A percentile compares a stretch with the other conserved stretches of the same genome.
phyloP scores from a whole-genome alignment of 2,113 vertebrate genomes.

The Thalassarche chlororhynchos region DNA sequence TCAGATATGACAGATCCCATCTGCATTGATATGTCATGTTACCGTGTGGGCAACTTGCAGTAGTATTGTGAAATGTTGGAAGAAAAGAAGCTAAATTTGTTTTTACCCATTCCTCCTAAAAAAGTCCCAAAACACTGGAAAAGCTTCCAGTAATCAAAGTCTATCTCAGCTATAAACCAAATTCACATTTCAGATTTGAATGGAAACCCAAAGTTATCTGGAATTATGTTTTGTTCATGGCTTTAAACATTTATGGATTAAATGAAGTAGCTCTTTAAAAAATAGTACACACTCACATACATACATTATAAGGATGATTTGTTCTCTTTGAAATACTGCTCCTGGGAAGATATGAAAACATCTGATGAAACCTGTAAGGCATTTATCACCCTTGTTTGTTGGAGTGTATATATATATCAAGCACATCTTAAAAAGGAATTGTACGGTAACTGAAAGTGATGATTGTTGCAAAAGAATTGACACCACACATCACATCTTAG shows the following conservation, averaged over 20 bases:
- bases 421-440: not conserved
- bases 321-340: not conserved
- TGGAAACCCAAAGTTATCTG: slow-evolving; percentile 15
- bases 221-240: slow-evolving; percentile 9
- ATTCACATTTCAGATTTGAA: slow-evolving; percentile 22
- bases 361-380: not conserved
- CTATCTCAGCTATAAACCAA: not conserved
- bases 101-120: not conserved
- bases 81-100: not conserved
- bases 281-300: not conserved
- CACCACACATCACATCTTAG: not conserved
- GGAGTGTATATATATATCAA: not conserved
- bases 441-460: not conserved
- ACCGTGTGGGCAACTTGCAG: not conserved
- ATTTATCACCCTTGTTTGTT: slow-evolving; percentile 1
- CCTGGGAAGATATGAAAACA: not conserved
- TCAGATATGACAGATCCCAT: not conserved
- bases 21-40: not conserved
- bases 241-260: not conserved
- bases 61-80: not conserved
- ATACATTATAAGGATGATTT: not conserved
- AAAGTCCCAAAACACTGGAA: not conserved
- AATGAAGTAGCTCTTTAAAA: slow-evolving; percentile 10
- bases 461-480: not conserved
- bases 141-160: not conserved